These are phyloP conservation scores for Gymnodraco acuticeps DNA, from an alignment of 2,797 vertebrate species.

Conservation along the genomic window DNA sequence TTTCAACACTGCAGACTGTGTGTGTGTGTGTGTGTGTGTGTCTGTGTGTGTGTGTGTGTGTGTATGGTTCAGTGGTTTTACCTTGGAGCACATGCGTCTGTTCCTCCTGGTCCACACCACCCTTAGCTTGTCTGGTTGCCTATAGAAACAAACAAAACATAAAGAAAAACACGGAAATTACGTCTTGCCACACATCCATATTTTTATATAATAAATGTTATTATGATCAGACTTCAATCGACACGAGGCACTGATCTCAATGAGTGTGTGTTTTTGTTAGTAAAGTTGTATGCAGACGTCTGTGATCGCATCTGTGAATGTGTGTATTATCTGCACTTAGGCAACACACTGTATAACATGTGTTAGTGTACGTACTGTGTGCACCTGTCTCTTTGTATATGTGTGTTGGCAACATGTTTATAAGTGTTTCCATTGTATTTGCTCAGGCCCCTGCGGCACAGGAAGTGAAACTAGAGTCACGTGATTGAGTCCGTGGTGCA, in stretches of 20 bases:
- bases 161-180: conserved; percentile 37
- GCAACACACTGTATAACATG: neutral
- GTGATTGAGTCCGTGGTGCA: conserved; percentile 51
- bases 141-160: conserved; percentile 65
- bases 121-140: conserved; percentile 94
- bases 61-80: conserved; percentile 57
- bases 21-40: neutral
- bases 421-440: conserved; percentile 40
- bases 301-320: neutral
- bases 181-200: neutral
- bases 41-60: conserved; percentile 7
- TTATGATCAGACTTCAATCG: neutral
- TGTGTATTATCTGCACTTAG: conserved; percentile 17
- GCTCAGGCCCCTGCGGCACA: conserved; percentile 35
- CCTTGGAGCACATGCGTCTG: conserved; percentile 93
- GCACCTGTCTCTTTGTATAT: conserved; percentile 2
- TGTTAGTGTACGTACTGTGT: neutral
- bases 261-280: conserved; percentile 14
- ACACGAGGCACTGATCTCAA: neutral
- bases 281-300: conserved; percentile 12
- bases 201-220: neutral
- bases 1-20: too few species aligned
- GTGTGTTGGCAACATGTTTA: conserved; percentile 20
- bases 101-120: conserved; percentile 94
- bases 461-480: conserved; percentile 76